Conservation (phyloP, 2,888 invertebrate genomes). For the Aethes cnicana region DNA sequence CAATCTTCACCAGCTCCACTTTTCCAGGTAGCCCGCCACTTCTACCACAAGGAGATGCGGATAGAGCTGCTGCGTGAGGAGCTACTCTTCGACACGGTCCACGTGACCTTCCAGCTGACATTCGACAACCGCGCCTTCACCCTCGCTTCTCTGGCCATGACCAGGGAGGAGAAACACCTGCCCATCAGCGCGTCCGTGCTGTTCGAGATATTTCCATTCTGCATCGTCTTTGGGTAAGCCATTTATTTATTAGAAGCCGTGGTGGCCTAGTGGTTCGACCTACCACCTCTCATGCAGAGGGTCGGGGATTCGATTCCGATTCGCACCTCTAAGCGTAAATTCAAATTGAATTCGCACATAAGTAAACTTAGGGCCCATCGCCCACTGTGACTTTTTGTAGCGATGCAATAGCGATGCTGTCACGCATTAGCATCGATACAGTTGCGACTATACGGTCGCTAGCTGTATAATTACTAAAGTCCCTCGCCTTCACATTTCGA, state of each 20-base stretch:
- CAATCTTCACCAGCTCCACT: conserved; percentile 1
- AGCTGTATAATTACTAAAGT: too few species aligned
- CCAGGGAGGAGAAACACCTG: conserved; percentile 92
- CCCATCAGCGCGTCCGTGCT: conserved; percentile 94
- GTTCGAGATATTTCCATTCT: conserved; percentile 98
- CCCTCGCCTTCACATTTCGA: too few species aligned
- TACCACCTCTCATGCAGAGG: too few species aligned
- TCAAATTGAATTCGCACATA: too few species aligned
- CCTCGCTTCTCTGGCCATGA: conserved; percentile 91
- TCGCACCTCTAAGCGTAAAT: too few species aligned
- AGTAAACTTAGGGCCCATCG: too few species aligned
- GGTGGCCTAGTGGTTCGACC: too few species aligned
- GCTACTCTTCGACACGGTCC: conserved; percentile 93
- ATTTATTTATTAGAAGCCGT: neutral
- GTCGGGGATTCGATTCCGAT: too few species aligned
- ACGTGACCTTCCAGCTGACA: conserved; percentile 95
- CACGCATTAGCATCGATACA: too few species aligned
- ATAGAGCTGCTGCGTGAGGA: conserved; percentile 95
- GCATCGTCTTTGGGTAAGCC: conserved; percentile 96
- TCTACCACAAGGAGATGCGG: conserved; percentile 96
- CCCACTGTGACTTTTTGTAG: too few species aligned
- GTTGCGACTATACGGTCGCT: too few species aligned
- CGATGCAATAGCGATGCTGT: too few species aligned
- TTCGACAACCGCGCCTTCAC: conserved; percentile 97
- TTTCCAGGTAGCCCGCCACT: conserved; percentile 91